phyloP scores from a whole-genome alignment of 2,888 invertebrate species.

The Steinernema carpocapsae region DNA sequence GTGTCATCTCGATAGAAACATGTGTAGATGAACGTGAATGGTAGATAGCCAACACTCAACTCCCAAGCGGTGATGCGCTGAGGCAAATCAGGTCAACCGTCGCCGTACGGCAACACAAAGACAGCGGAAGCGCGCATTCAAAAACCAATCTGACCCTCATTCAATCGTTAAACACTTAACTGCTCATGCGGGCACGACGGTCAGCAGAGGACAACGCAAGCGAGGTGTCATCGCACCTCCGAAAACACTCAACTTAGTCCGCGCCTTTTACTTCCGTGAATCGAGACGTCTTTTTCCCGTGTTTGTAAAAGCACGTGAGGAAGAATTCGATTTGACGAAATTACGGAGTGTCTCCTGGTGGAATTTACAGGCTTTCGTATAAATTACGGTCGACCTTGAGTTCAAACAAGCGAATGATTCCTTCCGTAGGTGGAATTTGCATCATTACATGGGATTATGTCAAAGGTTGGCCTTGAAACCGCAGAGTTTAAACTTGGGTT shows the following conservation, averaged over 20 bases:
- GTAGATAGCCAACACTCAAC: constrained; percentile 19
- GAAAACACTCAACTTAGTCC: constrained; percentile 5
- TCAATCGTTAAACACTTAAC: constrained; percentile 33
- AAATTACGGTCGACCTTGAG: neutral
- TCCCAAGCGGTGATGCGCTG: constrained; percentile 28
- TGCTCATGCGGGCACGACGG: constrained; percentile 34
- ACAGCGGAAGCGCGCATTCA: constrained; percentile 33
- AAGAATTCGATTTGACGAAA: neutral
- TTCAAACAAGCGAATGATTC: neutral
- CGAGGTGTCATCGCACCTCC: constrained; percentile 13
- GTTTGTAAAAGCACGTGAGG: too few relatives aligned
- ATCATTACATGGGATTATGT: too few relatives aligned
- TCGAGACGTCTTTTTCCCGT: too few relatives aligned
- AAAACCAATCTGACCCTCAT: constrained; percentile 34
- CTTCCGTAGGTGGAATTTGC: neutral
- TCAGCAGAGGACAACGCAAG: constrained; percentile 9
- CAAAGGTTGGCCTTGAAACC: too few relatives aligned
- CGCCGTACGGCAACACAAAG: constrained; percentile 35
- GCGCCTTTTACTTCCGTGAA: constrained; percentile 28
- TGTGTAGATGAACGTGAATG: constrained; percentile 16
- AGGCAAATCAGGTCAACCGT: constrained; percentile 35
- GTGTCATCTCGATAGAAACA: constrained; percentile 32
- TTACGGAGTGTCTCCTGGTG: neutral
- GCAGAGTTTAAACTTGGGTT: too few relatives aligned
- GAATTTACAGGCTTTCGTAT: neutral